Evolutionary conservation across 1,140 invertebrate species (phyloP).

Genomic region (Berghia stephanieae): DNA sequence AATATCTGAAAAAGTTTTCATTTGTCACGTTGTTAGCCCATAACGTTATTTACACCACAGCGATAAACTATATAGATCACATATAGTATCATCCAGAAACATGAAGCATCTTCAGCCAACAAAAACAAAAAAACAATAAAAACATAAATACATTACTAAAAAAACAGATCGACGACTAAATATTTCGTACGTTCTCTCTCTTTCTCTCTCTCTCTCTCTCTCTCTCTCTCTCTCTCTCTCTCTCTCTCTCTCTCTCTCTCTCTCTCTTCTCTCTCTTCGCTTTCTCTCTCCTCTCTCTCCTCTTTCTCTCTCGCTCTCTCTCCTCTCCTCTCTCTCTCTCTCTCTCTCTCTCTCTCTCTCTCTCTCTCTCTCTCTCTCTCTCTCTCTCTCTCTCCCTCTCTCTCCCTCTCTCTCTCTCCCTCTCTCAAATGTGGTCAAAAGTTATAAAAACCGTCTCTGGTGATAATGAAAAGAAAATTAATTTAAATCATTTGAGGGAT

Average conservation of each 20-base stretch:
- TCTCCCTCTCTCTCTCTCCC: slow-evolving; percentile 12
- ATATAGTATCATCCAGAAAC: no score
- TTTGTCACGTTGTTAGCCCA: no score
- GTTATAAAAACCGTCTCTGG: not conserved
- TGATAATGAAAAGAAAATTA: no score
- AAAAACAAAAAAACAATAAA: no score
- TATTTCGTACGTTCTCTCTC: no score
- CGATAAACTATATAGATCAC: no score
- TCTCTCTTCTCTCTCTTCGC: not conserved
- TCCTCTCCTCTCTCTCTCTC: not conserved
- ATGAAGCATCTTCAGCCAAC: no score
- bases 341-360: slow-evolving; percentile 17
- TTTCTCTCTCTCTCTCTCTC: not conserved
- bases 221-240: not conserved
- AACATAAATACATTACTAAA: no score
- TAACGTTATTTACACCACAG: no score
- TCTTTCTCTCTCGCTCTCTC: slow-evolving; percentile 3
- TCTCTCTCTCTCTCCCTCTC: slow-evolving; percentile 14
- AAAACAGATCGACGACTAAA: no score
- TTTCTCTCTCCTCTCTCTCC: not conserved
- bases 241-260: slow-evolving; percentile 19
- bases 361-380: slow-evolving; percentile 13
- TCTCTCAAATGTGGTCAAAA: not conserved
- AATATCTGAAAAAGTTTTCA: no score
- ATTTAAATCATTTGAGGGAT: no score